Evolutionary conservation across 2,113 vertebrate genomes (phyloP).

Genomic region (Melanerpes formicivorus): DNA sequence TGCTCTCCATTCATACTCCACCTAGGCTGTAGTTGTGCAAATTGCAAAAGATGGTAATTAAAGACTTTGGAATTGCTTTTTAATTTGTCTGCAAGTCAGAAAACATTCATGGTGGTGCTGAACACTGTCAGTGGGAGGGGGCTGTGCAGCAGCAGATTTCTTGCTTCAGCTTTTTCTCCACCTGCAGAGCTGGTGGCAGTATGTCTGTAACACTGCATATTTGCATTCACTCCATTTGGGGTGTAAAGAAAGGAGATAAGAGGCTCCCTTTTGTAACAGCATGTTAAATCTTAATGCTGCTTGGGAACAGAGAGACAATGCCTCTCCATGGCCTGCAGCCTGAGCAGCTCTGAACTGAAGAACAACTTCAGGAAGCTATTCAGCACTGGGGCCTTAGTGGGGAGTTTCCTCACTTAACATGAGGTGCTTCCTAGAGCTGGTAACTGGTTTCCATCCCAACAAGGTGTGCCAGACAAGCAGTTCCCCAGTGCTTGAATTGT

Average conservation of each 20-base stretch:
- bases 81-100: neutral
- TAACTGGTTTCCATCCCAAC: neutral
- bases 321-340: neutral
- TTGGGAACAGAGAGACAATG: neutral
- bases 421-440: accelerated
- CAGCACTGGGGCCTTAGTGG: neutral
- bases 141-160: neutral
- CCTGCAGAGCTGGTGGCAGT: neutral
- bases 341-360: neutral
- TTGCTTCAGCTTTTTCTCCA: slow-evolving; percentile 7
- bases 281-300: neutral
- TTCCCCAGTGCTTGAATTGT: neutral
- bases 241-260: neutral
- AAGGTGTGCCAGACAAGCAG: neutral
- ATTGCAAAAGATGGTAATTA: neutral
- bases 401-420: neutral
- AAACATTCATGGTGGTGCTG: neutral
- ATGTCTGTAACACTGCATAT: neutral
- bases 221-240: neutral
- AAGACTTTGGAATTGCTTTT: neutral
- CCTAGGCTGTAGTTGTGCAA: neutral
- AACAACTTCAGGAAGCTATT: neutral
- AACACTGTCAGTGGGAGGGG: neutral
- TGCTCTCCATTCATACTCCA: no score
- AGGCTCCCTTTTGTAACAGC: neutral